A percentile compares a stretch with the other conserved stretches of the same genome.
These are phyloP conservation scores for Trichacis sp. DNA, from an alignment of 2,888 invertebrate genomes.

Conservation along the genomic window DNA sequence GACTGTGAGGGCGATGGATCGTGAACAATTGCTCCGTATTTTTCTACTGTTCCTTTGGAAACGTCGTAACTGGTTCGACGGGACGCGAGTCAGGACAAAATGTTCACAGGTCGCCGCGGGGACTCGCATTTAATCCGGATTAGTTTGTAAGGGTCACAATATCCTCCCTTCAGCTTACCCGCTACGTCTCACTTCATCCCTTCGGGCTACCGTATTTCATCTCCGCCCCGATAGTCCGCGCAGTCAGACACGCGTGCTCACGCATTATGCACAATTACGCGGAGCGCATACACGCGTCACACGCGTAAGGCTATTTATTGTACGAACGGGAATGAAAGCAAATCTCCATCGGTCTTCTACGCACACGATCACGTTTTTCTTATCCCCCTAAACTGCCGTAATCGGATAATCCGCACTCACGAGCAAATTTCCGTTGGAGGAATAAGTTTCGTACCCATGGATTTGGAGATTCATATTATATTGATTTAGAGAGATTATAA, in stretches of 20 bases:
- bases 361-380: constrained; percentile 37
- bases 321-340: constrained; percentile 35
- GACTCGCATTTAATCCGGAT: constrained; percentile 68
- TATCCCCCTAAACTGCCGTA: constrained; percentile 40
- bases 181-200: constrained; percentile 43
- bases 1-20: no score
- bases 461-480: no score
- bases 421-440: constrained; percentile 29
- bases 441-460: constrained; percentile 33
- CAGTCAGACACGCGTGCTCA: constrained; percentile 41
- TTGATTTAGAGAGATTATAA: no score
- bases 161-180: constrained; percentile 59
- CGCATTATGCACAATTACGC: constrained; percentile 47
- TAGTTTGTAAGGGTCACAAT: constrained; percentile 67
- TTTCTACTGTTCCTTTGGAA: constrained; percentile 32
- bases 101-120: constrained; percentile 62
- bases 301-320: constrained; percentile 41
- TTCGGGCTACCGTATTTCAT: constrained; percentile 30
- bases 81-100: constrained; percentile 46
- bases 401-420: constrained; percentile 47
- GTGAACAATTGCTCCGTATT: not conserved
- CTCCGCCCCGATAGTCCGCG: constrained; percentile 27
- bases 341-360: constrained; percentile 40
- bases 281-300: constrained; percentile 33
- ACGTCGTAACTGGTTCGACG: constrained; percentile 53